phyloP scores from a whole-genome alignment of 2,888 invertebrate species.

The Cacoxenus indagator region DNA sequence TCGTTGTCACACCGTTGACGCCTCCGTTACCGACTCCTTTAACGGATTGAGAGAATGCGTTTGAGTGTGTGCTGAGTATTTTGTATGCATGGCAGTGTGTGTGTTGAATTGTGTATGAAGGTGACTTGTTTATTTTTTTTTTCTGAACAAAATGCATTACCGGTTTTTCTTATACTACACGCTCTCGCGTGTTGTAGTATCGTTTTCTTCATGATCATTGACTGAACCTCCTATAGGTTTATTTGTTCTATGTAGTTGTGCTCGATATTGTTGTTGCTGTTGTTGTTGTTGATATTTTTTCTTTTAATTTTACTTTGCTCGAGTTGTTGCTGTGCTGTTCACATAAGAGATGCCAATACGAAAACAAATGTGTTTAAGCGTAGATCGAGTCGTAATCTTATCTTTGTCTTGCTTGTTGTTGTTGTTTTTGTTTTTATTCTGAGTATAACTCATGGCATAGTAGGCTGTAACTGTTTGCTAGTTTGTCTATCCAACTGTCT shows the following conservation, averaged over 20 bases:
- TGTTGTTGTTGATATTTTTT: conserved; percentile 4
- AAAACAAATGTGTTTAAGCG: conserved; percentile 22
- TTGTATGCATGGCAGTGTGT: conserved; percentile 16
- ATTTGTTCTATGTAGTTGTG: neutral
- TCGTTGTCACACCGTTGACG: no score
- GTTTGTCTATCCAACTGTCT: neutral
- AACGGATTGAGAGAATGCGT: neutral
- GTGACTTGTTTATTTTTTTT: conserved; percentile 55
- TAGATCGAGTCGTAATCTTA: conserved; percentile 21
- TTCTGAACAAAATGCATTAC: conserved; percentile 52
- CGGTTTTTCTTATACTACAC: conserved; percentile 51
- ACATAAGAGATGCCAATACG: conserved; percentile 15
- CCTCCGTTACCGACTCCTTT: neutral
- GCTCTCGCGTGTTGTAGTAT: conserved; percentile 3
- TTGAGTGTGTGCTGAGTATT: conserved; percentile 17
- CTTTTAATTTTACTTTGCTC: conserved; percentile 2
- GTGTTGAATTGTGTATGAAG: conserved; percentile 42
- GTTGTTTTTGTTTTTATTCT: conserved; percentile 7
- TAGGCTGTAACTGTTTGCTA: conserved; percentile 39
- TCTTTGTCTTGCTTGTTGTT: conserved; percentile 9
- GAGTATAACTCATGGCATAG: conserved; percentile 23
- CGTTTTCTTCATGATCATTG: conserved; percentile 12
- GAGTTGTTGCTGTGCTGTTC: neutral
- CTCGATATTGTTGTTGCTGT: neutral
- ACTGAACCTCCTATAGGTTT: conserved; percentile 11